These are phyloP conservation scores for Clarias macrocephalus DNA, from an alignment of 2,113 vertebrate species.

Conservation along the genomic window DNA sequence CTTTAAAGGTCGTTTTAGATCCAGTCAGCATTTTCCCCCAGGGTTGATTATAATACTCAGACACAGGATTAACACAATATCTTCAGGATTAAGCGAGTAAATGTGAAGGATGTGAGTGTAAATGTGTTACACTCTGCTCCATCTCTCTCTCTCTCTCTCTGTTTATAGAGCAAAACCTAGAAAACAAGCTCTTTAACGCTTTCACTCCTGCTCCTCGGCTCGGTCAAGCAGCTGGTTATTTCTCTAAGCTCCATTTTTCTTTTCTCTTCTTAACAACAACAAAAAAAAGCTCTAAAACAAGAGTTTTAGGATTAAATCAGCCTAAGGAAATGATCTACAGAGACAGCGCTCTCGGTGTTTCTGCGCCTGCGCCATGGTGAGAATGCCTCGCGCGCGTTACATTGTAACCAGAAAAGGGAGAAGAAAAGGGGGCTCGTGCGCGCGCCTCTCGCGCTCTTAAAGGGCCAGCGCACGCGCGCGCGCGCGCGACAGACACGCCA, in stretches of 20 bases:
- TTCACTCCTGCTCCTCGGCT: background rate
- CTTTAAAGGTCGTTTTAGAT: conserved; percentile 80
- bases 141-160: conserved; percentile 1
- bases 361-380: conserved; percentile 68
- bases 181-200: background rate
- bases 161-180: background rate
- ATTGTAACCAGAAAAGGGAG: background rate
- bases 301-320: background rate
- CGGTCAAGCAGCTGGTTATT: background rate
- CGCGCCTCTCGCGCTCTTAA: conserved; percentile 7
- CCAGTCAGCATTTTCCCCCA: conserved; percentile 72
- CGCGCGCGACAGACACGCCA: background rate
- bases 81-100: background rate
- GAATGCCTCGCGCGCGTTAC: conserved; percentile 53
- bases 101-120: background rate
- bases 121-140: conserved; percentile 24
- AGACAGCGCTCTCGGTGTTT: conserved; percentile 54
- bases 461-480: background rate
- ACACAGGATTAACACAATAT: background rate
- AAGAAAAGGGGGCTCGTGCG: background rate
- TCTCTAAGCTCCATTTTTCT: background rate
- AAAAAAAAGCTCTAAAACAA: background rate
- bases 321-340: background rate
- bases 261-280: background rate
- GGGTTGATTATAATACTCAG: background rate